phyloP scores from a whole-genome alignment of 35 echinoderm and acorn worm genomes.

The Nesometra sesokonis region DNA sequence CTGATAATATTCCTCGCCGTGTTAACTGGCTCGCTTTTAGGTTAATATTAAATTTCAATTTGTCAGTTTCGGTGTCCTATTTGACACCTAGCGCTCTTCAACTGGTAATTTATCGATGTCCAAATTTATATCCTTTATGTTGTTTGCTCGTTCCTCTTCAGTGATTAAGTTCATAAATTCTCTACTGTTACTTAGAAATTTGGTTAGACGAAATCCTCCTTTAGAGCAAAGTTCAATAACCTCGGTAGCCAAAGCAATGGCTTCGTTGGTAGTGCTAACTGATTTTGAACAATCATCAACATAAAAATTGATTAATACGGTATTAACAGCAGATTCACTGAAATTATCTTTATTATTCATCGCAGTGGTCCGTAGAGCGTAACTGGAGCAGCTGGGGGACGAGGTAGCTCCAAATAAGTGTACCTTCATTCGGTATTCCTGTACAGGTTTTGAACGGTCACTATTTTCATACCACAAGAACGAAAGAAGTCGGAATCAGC shows the following conservation, averaged over 20 bases:
- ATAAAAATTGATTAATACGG: neutral
- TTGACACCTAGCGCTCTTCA: constrained; percentile 20
- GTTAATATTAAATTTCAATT: constrained; percentile 6
- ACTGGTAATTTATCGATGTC: neutral
- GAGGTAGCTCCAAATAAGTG: neutral
- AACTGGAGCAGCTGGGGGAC: neutral
- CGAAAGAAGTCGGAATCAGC: neutral
- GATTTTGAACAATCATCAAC: constrained; percentile 2
- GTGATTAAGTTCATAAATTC: neutral
- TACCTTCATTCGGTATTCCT: neutral
- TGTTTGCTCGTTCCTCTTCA: neutral
- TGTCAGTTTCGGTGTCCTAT: constrained; percentile 3
- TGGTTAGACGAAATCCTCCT: neutral
- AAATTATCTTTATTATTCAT: neutral
- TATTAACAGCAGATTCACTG: too few relatives aligned
- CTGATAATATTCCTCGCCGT: constrained; percentile 16
- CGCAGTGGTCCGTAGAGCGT: neutral
- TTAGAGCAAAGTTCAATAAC: neutral
- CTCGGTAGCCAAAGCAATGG: neutral
- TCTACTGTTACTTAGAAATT: neutral
- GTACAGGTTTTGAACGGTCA: neutral
- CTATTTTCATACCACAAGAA: neutral
- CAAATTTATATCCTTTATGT: neutral
- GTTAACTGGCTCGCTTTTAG: neutral
- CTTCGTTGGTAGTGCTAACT: neutral